These are phyloP conservation scores for Ophion slaviceki DNA, from an alignment of 2,888 invertebrate species.

Conservation along the genomic window DNA sequence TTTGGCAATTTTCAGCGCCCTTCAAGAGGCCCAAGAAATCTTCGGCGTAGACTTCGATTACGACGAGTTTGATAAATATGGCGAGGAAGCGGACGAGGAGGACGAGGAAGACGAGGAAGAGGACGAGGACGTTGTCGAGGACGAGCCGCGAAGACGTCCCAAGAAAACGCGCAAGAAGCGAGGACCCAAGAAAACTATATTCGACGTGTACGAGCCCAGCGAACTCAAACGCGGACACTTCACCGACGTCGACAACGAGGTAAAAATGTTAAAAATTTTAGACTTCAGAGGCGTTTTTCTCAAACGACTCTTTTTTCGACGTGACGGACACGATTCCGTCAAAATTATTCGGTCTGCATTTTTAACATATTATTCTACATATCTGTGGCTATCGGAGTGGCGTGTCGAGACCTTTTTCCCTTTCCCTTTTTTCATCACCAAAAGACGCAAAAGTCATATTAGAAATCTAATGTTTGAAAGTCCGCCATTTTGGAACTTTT, in stretches of 20 bases:
- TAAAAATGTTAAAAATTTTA: neutral
- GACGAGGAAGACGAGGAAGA: conserved; percentile 80
- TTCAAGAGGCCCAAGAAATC: conserved; percentile 98
- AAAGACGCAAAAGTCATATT: too few relatives aligned
- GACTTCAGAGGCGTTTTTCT: too few relatives aligned
- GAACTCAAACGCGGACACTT: conserved; percentile 97
- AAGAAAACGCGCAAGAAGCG: conserved; percentile 90
- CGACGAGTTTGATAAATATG: conserved; percentile 93
- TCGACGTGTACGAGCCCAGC: conserved; percentile 97
- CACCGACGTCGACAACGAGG: conserved; percentile 94
- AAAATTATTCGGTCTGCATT: too few relatives aligned
- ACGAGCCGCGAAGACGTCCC: conserved; percentile 82
- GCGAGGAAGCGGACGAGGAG: conserved; percentile 92
- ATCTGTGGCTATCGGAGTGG: too few relatives aligned
- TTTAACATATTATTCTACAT: too few relatives aligned
- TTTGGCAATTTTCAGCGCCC: conserved; percentile 85
- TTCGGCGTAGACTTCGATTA: conserved; percentile 98
- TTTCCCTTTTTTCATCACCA: neutral
- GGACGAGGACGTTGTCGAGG: conserved; percentile 31
- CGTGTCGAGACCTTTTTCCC: too few relatives aligned
- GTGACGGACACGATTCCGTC: too few relatives aligned
- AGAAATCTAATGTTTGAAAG: too few relatives aligned
- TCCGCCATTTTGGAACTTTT: too few relatives aligned
- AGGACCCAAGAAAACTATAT: conserved; percentile 91
- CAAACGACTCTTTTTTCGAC: too few relatives aligned